phyloP scores from a whole-genome alignment of 2,113 vertebrate genomes.

The Brachyhypopomus gauderio region DNA sequence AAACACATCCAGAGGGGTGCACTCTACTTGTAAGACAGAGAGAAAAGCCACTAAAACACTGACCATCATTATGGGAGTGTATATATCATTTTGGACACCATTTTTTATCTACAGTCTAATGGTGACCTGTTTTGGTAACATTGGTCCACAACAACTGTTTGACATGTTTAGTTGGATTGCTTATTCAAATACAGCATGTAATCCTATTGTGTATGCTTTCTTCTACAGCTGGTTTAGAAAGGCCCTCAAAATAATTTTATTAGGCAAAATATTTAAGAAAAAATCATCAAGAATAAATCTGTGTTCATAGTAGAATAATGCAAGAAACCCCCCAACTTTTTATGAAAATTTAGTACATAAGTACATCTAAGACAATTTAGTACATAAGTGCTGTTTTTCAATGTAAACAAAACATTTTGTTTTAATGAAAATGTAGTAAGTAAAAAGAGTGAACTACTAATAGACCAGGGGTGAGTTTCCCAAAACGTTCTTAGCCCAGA shows the following conservation, averaged over 20 bases:
- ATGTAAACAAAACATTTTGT: too few species aligned
- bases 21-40: not conserved
- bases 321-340: too few species aligned
- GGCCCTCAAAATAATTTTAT: too few species aligned
- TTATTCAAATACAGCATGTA: slow-evolving; percentile 82
- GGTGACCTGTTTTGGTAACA: slow-evolving; percentile 71
- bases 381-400: too few species aligned
- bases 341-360: too few species aligned
- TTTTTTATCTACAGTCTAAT: slow-evolving; percentile 16
- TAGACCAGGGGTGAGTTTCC: too few species aligned
- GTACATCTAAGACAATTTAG: too few species aligned
- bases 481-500: too few species aligned
- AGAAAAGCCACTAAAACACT: not conserved
- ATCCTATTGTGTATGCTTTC: slow-evolving; percentile 82
- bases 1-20: not conserved
- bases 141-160: slow-evolving; percentile 65
- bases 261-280: too few species aligned
- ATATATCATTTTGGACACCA: slow-evolving; percentile 17
- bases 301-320: not conserved
- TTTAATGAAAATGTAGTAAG: too few species aligned
- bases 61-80: slow-evolving; percentile 25
- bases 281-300: not conserved
- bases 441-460: too few species aligned
- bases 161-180: slow-evolving; percentile 80
- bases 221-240: slow-evolving; percentile 54